phyloP scores from a whole-genome alignment of 2,888 invertebrate genomes.

The Oligia fasciuncula region DNA sequence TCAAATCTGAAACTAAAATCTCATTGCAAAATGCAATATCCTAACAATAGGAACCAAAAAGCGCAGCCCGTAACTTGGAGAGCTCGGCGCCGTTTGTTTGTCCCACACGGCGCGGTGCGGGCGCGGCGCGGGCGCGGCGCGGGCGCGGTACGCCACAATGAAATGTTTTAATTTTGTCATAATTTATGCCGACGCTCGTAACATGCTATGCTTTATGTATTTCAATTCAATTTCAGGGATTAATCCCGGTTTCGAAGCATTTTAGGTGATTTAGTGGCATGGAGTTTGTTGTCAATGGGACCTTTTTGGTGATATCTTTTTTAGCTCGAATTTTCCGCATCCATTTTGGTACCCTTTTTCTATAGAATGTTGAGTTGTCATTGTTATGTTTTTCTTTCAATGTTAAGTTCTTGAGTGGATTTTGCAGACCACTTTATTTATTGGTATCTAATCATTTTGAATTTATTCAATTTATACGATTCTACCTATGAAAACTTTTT shows the following conservation, averaged over 20 bases:
- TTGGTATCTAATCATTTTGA: neutral
- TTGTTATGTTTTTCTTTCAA: neutral
- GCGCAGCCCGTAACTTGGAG: slow-evolving; percentile 45
- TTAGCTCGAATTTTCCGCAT: neutral
- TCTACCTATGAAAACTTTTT: too few relatives aligned
- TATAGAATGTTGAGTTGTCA: neutral
- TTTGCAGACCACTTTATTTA: neutral
- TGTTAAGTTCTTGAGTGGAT: neutral
- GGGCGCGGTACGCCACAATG: slow-evolving; percentile 43
- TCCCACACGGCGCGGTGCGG: slow-evolving; percentile 48
- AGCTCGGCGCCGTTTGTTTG: slow-evolving; percentile 48
- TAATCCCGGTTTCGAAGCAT: slow-evolving; percentile 37
- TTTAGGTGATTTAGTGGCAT: slow-evolving; percentile 53
- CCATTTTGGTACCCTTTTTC: neutral
- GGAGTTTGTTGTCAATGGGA: slow-evolving; percentile 5
- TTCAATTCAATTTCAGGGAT: slow-evolving; percentile 62
- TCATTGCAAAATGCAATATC: slow-evolving; percentile 24
- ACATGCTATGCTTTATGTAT: slow-evolving; percentile 60
- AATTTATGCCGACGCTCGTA: slow-evolving; percentile 65
- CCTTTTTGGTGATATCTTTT: slow-evolving; percentile 23
- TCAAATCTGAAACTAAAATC: slow-evolving; percentile 13
- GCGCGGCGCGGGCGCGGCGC: slow-evolving; percentile 38
- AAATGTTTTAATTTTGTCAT: slow-evolving; percentile 71
- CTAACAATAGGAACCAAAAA: slow-evolving; percentile 37
- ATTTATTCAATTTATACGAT: neutral